Evolutionary conservation across 2,113 vertebrate species (phyloP).

Genomic region (Paraplagusia blochii): DNA sequence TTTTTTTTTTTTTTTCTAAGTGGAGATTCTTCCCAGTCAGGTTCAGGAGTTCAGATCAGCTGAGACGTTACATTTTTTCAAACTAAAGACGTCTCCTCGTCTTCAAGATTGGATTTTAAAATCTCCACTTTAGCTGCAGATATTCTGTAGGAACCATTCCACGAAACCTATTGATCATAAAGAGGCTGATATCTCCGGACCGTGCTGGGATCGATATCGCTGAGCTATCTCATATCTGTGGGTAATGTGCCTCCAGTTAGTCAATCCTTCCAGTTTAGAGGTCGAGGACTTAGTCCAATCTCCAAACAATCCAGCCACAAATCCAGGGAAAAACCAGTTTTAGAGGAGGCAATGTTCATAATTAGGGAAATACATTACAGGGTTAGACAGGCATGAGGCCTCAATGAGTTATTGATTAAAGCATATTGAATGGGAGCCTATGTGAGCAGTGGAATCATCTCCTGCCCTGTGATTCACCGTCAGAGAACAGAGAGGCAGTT

Average conservation of each 20-base stretch:
- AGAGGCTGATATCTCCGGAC: constrained; percentile 47
- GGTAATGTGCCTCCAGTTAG: constrained; percentile 48
- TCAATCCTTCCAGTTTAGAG: constrained; percentile 56
- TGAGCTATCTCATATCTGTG: constrained; percentile 57
- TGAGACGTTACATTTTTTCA: constrained; percentile 25
- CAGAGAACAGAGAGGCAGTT: constrained; percentile 14
- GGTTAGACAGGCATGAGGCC: constrained; percentile 8
- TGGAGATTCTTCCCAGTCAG: neutral
- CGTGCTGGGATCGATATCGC: constrained; percentile 48
- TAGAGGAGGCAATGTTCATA: constrained; percentile 10
- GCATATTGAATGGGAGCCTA: constrained; percentile 14
- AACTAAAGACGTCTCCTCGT: constrained; percentile 6
- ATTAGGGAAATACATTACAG: constrained; percentile 31
- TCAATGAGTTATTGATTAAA: constrained; percentile 41
- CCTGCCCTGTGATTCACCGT: constrained; percentile 26
- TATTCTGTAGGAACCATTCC: constrained; percentile 40
- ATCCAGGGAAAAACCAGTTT: constrained; percentile 5
- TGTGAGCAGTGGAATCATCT: constrained; percentile 8
- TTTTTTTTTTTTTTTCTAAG: neutral
- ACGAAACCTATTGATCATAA: constrained; percentile 55
- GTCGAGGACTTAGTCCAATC: constrained; percentile 47
- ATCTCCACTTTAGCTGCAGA: constrained; percentile 22
- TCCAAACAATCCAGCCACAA: constrained; percentile 38
- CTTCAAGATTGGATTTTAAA: constrained; percentile 45
- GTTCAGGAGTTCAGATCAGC: constrained; percentile 36